phyloP scores from a whole-genome alignment of 2,888 invertebrate species.

The Ferdinandea cuprea region DNA sequence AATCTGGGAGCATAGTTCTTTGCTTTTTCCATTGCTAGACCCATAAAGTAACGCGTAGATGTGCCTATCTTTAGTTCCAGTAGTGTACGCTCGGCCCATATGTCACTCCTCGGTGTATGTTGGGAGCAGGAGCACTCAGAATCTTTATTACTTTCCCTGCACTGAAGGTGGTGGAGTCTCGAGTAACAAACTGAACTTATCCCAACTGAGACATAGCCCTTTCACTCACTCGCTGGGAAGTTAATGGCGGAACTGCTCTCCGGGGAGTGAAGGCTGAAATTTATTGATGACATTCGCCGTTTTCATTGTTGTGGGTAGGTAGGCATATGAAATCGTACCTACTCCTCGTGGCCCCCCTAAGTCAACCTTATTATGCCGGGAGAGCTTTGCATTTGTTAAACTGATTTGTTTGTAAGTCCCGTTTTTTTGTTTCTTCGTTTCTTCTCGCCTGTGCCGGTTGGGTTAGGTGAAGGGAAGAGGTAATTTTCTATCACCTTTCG shows the following conservation, averaged over 20 bases:
- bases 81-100: constrained; percentile 38
- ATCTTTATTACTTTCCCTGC: constrained; percentile 50
- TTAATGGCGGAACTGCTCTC: constrained; percentile 50
- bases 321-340: constrained; percentile 14
- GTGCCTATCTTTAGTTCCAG: constrained; percentile 34
- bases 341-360: constrained; percentile 22
- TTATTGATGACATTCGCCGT: constrained; percentile 54
- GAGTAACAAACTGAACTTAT: constrained; percentile 32
- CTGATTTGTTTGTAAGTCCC: constrained; percentile 39
- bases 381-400: constrained; percentile 47
- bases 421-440: constrained; percentile 5
- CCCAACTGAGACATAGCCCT: constrained; percentile 58
- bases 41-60: constrained; percentile 48
- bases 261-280: constrained; percentile 45
- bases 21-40: constrained; percentile 14
- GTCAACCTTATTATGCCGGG: constrained; percentile 34
- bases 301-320: constrained; percentile 44
- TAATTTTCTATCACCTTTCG: constrained; percentile 36
- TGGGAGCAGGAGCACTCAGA: constrained; percentile 47
- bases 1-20: constrained; percentile 25
- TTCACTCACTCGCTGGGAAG: constrained; percentile 1
- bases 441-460: not conserved
- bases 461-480: not conserved
- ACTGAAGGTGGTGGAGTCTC: constrained; percentile 28
- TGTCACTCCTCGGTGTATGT: constrained; percentile 49